Conservation (phyloP, 64 coral and sea anemone genomes). For the Exaiptasia diaphana region DNA sequence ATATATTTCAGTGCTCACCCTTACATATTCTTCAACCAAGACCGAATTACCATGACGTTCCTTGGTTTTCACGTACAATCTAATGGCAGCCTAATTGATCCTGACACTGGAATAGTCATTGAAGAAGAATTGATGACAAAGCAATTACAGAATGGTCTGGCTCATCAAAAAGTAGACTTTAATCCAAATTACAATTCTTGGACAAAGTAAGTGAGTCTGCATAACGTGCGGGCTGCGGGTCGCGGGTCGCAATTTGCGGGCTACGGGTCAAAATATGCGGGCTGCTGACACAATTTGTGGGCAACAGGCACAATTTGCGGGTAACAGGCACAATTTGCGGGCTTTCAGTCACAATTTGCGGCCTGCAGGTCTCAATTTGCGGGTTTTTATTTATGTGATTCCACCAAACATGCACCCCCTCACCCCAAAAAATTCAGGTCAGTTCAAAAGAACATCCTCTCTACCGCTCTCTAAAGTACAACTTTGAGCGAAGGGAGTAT, state of each 20-base stretch:
- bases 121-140: slow-evolving; percentile 48
- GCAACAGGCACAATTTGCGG: background rate
- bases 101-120: slow-evolving; percentile 1
- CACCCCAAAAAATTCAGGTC: too few species aligned
- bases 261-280: too few species aligned
- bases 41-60: slow-evolving; percentile 81
- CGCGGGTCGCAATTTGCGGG: too few species aligned
- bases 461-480: too few species aligned
- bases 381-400: too few species aligned
- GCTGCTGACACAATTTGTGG: background rate
- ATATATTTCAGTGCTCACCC: slow-evolving; percentile 20
- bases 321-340: background rate
- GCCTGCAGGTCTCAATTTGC: too few species aligned
- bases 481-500: too few species aligned
- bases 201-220: slow-evolving; percentile 70
- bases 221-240: too few species aligned
- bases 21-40: slow-evolving; percentile 89
- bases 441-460: too few species aligned
- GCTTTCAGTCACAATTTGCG: background rate
- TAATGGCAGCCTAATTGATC: slow-evolving; percentile 65
- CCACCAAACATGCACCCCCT: too few species aligned
- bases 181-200: background rate
- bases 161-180: slow-evolving; percentile 48
- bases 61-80: slow-evolving; percentile 66
- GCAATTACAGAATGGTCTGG: slow-evolving; percentile 15